Evolutionary conservation across 2,888 invertebrate genomes (phyloP), one percentile per base, ranked within the genome.

Genomic region (Drepana falcataria): DNA sequence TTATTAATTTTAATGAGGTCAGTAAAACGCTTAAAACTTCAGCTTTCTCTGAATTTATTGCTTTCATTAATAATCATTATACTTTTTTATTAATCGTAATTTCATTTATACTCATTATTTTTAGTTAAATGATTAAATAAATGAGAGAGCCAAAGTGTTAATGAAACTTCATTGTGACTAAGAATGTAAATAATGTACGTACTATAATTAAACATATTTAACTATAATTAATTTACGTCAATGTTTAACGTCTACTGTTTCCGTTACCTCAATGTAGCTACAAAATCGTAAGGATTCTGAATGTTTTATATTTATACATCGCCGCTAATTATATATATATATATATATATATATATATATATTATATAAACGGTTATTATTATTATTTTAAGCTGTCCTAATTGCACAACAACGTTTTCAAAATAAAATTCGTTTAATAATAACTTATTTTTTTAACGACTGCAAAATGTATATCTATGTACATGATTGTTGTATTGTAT

Each of bases 101-200:
- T 60, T 76, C 76, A 71, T 75, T 82, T 82, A 81, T 85, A 87
- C 85, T 87, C 87, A 85, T 83, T 83, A 82, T 77, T 53, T 73
- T 79, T 79, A 77, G 71, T 72, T 77, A 68, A 72, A 77, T 73
- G 68, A 72, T 58, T 59, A 62, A 63, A 69, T 68, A 65, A 72
- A 79, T 73, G 81, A 81, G 81, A 81, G 80, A 87, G 85, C 87
- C 87, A 88, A 88, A 87, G 85, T 87, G 75, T 81, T 75, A 64
- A 74, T 76, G n/a, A 73, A 72, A 77, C 69, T 81, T 77, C 72
- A 71, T 76, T 80, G 77, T 66, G 63, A 62, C 61, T 82, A 78
- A 79, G 73, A 61, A 60, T 90, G 87, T 88, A 88, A 81, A 86
- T 87, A 86, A 73, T 81, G 76, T 81, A 73, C 80, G 76, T 81